These are phyloP conservation scores for Desmodus rotundus DNA, from an alignment of 2,113 vertebrate species.

Conservation along the genomic window DNA sequence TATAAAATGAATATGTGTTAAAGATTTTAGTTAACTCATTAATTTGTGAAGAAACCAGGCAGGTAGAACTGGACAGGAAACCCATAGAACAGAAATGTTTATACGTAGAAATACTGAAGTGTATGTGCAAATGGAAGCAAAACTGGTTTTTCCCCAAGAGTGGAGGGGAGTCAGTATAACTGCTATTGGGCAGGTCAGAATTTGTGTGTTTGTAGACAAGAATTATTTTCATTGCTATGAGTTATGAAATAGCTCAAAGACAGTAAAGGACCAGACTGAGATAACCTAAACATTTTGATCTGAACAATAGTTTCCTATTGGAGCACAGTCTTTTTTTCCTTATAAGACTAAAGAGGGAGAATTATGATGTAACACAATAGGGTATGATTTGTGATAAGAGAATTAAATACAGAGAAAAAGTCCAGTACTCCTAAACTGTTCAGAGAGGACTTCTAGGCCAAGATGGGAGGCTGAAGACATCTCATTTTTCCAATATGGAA, in stretches of 20 bases:
- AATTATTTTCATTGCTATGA: not conserved
- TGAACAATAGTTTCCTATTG: not conserved
- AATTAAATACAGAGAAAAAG: not conserved
- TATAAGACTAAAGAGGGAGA: not conserved
- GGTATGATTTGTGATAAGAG: not conserved
- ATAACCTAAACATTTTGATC: not conserved
- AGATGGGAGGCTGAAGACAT: not conserved
- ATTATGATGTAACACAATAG: not conserved
- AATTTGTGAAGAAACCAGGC: not conserved
- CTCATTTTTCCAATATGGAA: not conserved
- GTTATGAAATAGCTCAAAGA: not conserved
- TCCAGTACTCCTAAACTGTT: not conserved
- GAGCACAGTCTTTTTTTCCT: not conserved
- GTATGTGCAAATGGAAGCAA: not conserved
- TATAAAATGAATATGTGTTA: conserved; percentile 15
- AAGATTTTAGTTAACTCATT: conserved; percentile 9
- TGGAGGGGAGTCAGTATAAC: not conserved
- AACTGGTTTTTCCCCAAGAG: not conserved
- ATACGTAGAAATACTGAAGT: not conserved
- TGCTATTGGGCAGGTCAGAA: not conserved
- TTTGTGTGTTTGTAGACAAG: not conserved
- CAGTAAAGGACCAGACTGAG: not conserved
- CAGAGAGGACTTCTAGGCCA: not conserved
- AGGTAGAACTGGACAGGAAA: not conserved
- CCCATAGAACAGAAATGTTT: not conserved